Evolutionary conservation across 2,113 vertebrate species (phyloP).

Genomic region (Engraulis encrasicolus): DNA sequence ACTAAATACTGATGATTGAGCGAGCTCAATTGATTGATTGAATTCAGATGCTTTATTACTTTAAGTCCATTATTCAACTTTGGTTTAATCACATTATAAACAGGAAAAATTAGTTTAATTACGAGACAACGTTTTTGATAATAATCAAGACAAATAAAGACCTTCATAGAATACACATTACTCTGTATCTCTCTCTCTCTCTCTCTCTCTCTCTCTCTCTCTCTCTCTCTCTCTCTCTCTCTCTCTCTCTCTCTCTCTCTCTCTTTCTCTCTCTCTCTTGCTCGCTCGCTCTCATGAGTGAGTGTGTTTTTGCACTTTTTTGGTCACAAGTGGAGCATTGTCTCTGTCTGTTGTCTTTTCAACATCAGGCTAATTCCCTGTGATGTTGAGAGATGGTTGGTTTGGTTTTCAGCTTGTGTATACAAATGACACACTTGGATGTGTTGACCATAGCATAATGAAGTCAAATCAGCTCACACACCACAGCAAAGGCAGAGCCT

Average conservation of each 20-base stretch:
- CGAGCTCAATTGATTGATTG: not conserved
- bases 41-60: not conserved
- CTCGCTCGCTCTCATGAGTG: no score
- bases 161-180: not conserved
- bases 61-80: not conserved
- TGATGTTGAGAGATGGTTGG: constrained; percentile 50
- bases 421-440: constrained; percentile 58
- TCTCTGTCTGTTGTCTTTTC: constrained; percentile 40
- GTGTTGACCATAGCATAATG: constrained; percentile 38
- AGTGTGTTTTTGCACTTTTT: not conserved
- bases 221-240: no score
- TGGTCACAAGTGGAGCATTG: not conserved
- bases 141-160: not conserved
- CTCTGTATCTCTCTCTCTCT: not conserved
- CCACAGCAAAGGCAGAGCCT: constrained; percentile 50
- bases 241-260: no score
- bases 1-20: not conserved
- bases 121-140: no score
- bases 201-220: no score
- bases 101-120: not conserved
- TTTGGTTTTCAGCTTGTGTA: constrained; percentile 60
- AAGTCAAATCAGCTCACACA: constrained; percentile 50
- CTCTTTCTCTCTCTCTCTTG: no score
- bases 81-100: not conserved
- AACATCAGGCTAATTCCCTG: constrained; percentile 38